Base-by-base conservation (phyloP, 2,797 vertebrate species). In the Aplochiton taeniatus region DNA sequence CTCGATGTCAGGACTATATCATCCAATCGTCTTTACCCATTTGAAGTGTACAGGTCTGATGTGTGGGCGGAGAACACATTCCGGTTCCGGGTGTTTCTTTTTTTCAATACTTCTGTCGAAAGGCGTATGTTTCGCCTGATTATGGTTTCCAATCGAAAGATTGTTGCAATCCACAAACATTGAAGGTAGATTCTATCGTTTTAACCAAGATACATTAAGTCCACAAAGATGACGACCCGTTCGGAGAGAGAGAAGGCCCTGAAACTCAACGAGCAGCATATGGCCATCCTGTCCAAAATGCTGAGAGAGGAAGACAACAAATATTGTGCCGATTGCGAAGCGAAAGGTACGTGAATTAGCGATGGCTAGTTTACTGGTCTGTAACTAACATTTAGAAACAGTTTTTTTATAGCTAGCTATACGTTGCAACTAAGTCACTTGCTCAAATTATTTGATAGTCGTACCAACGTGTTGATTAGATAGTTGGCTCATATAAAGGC, bases 261-360 rank as follows among this genome's bases (percentile, higher is more conserved):
- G 91, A 98, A 98, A 91, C 96, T 96, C 81, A 98, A 98, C 86
- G 97, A 98, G 83, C 97, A 98, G 90, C 95, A 98, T 91, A 96
- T 98, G 93, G 95, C 95, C 91, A 98, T 98, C 86, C 92, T 98
- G 84, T 93, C 96, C 85, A 95, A 94, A 91, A 96, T 98, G 92
- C 92, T 98, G 82, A 85, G 97, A 72, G 96, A 98, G 89, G 97
- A 98, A 63, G 96, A 98, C 92, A 98, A 98, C 94, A 98, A 98
- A 90, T 98, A 98, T 92, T 98, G 97, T 91, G 97, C 97, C 78
- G 97, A 98, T 92, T 98, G 97, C 84, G 97, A 98, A 88, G 96
- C 97, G 68, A 98, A 98, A 94, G 97, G 96, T 96, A 83, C 16
- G 51, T 53, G 8, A 17, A 53, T 8, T 18, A 18, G 9, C 9